Conservation (phyloP, 2,888 invertebrate species). For the Tanypteryx hageni region DNA sequence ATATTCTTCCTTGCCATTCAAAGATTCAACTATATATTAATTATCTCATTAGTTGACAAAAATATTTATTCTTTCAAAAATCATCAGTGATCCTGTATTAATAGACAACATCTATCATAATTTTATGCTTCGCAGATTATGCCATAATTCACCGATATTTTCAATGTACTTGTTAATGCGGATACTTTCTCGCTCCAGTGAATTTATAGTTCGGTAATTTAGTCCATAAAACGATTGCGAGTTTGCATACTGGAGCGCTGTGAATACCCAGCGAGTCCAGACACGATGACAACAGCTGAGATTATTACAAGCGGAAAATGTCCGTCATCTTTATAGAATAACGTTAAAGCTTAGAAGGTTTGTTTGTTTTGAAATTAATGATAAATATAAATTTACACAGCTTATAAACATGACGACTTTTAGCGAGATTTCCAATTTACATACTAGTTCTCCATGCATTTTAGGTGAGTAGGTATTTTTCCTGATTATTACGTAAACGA, state of each 20-base stretch:
- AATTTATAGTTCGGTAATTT: constrained; percentile 3
- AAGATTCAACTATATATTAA: no score
- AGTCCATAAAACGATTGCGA: neutral
- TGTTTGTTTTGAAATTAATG: neutral
- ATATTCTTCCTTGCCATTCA: no score
- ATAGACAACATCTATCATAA: neutral
- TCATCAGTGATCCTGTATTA: no score
- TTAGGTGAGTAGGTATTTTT: no score
- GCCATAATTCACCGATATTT: neutral
- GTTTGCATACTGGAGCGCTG: neutral
- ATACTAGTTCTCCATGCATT: no score
- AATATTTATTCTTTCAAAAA: no score
- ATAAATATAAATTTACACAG: neutral
- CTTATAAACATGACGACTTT: neutral
- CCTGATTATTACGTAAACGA: no score
- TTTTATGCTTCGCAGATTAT: neutral
- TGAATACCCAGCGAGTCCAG: neutral
- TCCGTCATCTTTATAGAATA: neutral
- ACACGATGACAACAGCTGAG: neutral
- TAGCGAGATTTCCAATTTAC: no score
- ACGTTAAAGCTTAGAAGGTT: neutral
- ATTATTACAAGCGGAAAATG: constrained; percentile 12
- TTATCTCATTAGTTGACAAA: no score
- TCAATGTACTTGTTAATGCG: neutral
- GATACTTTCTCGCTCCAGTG: neutral